These are phyloP conservation scores for Ectropis grisescens DNA, from an alignment of 1,140 invertebrate genomes.

Conservation along the genomic window DNA sequence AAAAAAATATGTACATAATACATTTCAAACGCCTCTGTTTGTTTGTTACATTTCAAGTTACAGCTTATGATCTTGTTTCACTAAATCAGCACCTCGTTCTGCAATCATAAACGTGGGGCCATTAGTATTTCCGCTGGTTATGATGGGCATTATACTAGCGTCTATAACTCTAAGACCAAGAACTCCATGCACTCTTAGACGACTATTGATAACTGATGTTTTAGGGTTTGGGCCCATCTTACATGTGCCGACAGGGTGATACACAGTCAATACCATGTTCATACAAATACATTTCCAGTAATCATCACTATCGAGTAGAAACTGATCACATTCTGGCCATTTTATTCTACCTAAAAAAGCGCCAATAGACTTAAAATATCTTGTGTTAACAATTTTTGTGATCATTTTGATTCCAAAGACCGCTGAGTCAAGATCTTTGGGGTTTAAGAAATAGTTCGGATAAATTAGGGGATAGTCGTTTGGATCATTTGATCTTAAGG, in stretches of 20 bases:
- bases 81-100: conserved; percentile 80
- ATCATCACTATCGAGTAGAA: conserved; percentile 63
- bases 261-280: conserved; percentile 74
- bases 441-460: conserved; percentile 81
- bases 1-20: too few species aligned
- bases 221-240: conserved; percentile 79
- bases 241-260: conserved; percentile 80
- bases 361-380: conserved; percentile 43
- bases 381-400: conserved; percentile 42
- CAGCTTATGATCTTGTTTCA: too few species aligned
- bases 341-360: conserved; percentile 42
- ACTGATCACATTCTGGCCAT: conserved; percentile 40
- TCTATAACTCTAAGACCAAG: conserved; percentile 79
- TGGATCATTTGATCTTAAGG: conserved; percentile 37
- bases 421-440: conserved; percentile 75
- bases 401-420: conserved; percentile 70
- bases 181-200: conserved; percentile 77
- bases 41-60: too few species aligned
- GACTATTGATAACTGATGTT: conserved; percentile 75
- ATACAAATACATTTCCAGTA: conserved; percentile 76
- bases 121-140: conserved; percentile 81
- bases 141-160: conserved; percentile 82
- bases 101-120: conserved; percentile 83
- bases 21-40: too few species aligned
- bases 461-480: conserved; percentile 78